Conservation (phyloP, 2,797 vertebrate genomes). For the Neoniphon sammara region DNA sequence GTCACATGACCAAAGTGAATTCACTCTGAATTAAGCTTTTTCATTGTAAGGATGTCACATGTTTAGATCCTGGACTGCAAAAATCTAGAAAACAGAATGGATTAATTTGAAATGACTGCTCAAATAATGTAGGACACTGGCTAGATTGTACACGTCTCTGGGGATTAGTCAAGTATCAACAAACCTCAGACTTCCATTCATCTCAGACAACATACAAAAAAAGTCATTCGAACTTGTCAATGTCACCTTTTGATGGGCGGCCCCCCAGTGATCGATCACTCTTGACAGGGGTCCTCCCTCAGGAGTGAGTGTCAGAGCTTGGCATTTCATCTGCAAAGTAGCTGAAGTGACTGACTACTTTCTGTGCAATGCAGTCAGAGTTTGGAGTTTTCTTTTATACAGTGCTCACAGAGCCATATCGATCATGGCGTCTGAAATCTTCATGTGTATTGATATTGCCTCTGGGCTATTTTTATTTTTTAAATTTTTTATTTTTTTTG, state of each 20-base stretch:
- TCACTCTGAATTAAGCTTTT: background rate
- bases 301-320: constrained; percentile 8
- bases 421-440: background rate
- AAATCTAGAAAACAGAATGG: background rate
- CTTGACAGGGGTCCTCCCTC: constrained; percentile 44
- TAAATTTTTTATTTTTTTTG: too few species aligned
- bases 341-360: constrained; percentile 16
- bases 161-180: background rate
- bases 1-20: background rate
- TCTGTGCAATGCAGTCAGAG: constrained; percentile 1
- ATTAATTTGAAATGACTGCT: background rate
- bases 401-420: background rate
- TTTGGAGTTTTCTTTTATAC: background rate
- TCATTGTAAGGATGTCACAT: background rate
- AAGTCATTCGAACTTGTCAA: constrained; percentile 44
- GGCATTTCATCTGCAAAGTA: constrained; percentile 5
- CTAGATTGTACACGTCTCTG: background rate
- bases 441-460: constrained; percentile 12
- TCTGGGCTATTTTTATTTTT: background rate
- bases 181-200: constrained; percentile 4
- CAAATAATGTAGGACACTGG: background rate
- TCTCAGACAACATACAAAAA: constrained; percentile 23
- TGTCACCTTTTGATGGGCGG: constrained; percentile 53
- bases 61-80: background rate
- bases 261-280: constrained; percentile 45